Evolutionary conservation across 2,113 vertebrate genomes (phyloP).

Genomic region (Brienomyrus longianalis): DNA sequence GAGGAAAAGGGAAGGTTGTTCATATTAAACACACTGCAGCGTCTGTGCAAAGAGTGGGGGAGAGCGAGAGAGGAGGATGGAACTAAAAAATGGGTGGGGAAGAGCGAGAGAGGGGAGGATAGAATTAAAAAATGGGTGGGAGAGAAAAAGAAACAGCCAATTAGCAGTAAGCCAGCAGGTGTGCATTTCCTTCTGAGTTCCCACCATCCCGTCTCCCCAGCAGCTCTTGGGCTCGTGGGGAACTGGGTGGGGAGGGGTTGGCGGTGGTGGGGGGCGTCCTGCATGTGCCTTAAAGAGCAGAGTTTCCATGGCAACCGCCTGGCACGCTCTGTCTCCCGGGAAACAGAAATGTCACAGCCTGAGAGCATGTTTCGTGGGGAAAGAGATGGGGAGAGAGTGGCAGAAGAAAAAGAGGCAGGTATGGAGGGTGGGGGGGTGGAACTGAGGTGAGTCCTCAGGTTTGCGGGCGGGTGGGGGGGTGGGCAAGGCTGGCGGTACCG

Average conservation of each 20-base stretch:
- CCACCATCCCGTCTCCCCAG: constrained; percentile 35
- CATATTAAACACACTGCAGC: not conserved
- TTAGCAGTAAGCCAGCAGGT: constrained; percentile 69
- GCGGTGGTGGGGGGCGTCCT: constrained; percentile 35
- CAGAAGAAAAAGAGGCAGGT: constrained; percentile 35
- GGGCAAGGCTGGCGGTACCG: not conserved
- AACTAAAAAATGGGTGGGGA: constrained; percentile 34
- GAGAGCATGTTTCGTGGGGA: constrained; percentile 52
- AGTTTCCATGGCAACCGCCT: constrained; percentile 70
- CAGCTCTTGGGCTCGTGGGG: not conserved
- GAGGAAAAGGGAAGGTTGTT: not conserved
- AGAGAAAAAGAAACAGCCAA: constrained; percentile 60
- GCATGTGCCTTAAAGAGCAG: constrained; percentile 61
- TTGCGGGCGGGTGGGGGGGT: not conserved
- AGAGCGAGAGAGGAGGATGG: constrained; percentile 37
- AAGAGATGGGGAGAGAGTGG: constrained; percentile 16
- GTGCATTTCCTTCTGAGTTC: constrained; percentile 36
- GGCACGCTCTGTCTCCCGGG: constrained; percentile 69
- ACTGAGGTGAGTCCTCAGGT: not conserved
- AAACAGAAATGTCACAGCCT: constrained; percentile 73
- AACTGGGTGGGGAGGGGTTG: not conserved
- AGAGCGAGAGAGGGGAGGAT: constrained; percentile 33
- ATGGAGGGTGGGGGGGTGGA: constrained; percentile 24
- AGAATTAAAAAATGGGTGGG: constrained; percentile 39
- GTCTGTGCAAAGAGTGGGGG: not conserved